Conservation (phyloP, 2,797 vertebrate species). For the Sciurus carolinensis region DNA sequence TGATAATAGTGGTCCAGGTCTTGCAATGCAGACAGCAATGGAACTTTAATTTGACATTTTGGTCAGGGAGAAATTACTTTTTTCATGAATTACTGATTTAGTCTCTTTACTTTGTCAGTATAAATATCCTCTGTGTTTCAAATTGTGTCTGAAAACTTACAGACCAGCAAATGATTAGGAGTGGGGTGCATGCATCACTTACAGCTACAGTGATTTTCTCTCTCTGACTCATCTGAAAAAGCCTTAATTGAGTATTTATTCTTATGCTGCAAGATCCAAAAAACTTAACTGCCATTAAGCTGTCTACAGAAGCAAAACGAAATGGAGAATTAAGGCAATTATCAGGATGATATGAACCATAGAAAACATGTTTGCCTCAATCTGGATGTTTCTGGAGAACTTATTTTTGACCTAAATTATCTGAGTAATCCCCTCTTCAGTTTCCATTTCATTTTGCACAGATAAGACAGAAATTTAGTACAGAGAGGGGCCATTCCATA, state of each 20-base stretch:
- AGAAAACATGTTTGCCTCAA: slow-evolving; percentile 83
- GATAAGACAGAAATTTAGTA: slow-evolving; percentile 75
- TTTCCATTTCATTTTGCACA: slow-evolving; percentile 72
- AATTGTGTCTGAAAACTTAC: slow-evolving; percentile 67
- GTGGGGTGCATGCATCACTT: slow-evolving; percentile 16
- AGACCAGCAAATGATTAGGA: slow-evolving; percentile 64
- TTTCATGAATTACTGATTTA: slow-evolving; percentile 48
- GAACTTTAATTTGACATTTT: slow-evolving; percentile 58
- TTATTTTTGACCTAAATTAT: slow-evolving; percentile 83
- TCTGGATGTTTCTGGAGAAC: slow-evolving; percentile 81
- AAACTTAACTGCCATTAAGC: slow-evolving; percentile 81
- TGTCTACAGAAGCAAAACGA: slow-evolving; percentile 83
- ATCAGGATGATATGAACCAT: slow-evolving; percentile 82
- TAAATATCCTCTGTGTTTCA: slow-evolving; percentile 68
- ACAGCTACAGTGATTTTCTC: slow-evolving; percentile 73
- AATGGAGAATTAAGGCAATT: slow-evolving; percentile 85
- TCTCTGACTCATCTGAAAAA: slow-evolving; percentile 81
- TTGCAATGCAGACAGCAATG: background rate
- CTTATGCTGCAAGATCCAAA: slow-evolving; percentile 78
- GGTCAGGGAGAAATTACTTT: slow-evolving; percentile 8
- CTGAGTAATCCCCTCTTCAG: slow-evolving; percentile 71
- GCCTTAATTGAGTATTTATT: slow-evolving; percentile 83
- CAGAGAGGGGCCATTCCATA: slow-evolving; percentile 18
- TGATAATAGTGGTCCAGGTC: background rate
- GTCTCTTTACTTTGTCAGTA: slow-evolving; percentile 44